phyloP scores from a whole-genome alignment of 2,797 vertebrate genomes.

The Crax fasciolata region DNA sequence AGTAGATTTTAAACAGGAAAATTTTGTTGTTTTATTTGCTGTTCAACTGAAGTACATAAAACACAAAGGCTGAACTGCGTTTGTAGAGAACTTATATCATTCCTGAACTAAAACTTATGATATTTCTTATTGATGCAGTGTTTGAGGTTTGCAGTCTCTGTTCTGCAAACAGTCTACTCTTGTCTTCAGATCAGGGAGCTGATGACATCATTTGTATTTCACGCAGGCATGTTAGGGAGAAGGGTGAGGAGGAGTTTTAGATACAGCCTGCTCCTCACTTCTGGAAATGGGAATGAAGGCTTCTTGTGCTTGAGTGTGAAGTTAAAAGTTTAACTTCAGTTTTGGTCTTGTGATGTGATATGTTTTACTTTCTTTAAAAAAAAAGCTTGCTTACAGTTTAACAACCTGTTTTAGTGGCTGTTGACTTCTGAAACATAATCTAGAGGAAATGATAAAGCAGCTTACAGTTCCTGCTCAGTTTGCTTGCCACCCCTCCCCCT shows the following conservation, averaged over 20 bases:
- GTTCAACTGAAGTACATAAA: neutral
- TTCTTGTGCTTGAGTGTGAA: neutral
- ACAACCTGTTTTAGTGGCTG: neutral
- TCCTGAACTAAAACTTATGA: no score
- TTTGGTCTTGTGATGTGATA: neutral
- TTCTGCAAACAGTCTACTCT: neutral
- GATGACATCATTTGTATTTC: neutral
- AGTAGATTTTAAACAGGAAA: neutral
- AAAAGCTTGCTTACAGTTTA: neutral
- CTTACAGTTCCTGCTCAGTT: neutral
- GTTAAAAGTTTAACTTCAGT: neutral
- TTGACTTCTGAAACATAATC: neutral
- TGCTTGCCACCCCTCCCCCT: neutral
- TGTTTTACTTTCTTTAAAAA: neutral
- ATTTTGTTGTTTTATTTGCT: neutral
- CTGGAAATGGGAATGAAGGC: fast-evolving
- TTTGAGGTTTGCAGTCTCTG: neutral
- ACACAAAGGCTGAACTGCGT: neutral
- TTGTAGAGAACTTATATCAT: neutral
- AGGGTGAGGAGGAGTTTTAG: neutral
- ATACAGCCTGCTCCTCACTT: neutral
- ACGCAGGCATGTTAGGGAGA: neutral
- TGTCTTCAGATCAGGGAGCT: neutral
- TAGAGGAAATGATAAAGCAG: neutral
- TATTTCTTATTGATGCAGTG: neutral